phyloP scores from a whole-genome alignment of 2,888 invertebrate genomes.

The Chloroclystis v-ata region DNA sequence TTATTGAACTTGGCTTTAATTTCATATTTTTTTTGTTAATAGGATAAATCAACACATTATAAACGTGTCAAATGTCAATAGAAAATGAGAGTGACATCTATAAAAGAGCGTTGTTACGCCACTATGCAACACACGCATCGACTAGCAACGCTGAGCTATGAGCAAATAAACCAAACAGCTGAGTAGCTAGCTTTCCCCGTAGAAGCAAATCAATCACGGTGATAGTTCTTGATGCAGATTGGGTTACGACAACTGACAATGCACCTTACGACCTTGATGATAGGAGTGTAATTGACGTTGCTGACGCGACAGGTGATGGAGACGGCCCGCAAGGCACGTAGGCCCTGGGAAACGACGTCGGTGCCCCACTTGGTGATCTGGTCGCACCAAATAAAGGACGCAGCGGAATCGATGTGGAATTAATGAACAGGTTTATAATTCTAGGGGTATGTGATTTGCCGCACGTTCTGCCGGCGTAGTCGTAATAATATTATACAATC shows the following conservation, averaged over 20 bases:
- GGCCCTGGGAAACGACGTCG: constrained; percentile 44
- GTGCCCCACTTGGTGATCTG: constrained; percentile 42
- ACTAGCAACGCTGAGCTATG: constrained; percentile 51
- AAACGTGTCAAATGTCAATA: constrained; percentile 49
- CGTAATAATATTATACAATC: constrained; percentile 8
- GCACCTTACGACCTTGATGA: constrained; percentile 33
- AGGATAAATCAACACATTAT: too few relatives aligned
- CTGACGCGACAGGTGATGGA: constrained; percentile 24
- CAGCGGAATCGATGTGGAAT: constrained; percentile 43
- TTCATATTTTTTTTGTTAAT: too few relatives aligned
- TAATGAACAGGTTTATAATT: constrained; percentile 38
- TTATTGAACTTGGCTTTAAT: too few relatives aligned
- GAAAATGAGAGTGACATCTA: constrained; percentile 62
- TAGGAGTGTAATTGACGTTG: constrained; percentile 32
- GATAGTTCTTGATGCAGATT: constrained; percentile 17
- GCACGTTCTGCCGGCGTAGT: constrained; percentile 27
- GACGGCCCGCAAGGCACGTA: constrained; percentile 47
- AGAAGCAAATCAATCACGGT: constrained; percentile 45
- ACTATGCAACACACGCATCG: constrained; percentile 36
- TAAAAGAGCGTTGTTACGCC: constrained; percentile 54
- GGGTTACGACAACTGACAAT: constrained; percentile 29
- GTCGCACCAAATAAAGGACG: constrained; percentile 50
- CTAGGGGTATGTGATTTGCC: constrained; percentile 34
- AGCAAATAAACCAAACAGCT: constrained; percentile 47
- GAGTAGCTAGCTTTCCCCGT: constrained; percentile 59